Base-by-base conservation (phyloP, 1,140 invertebrate species). In the Diorhabda elongata region DNA sequence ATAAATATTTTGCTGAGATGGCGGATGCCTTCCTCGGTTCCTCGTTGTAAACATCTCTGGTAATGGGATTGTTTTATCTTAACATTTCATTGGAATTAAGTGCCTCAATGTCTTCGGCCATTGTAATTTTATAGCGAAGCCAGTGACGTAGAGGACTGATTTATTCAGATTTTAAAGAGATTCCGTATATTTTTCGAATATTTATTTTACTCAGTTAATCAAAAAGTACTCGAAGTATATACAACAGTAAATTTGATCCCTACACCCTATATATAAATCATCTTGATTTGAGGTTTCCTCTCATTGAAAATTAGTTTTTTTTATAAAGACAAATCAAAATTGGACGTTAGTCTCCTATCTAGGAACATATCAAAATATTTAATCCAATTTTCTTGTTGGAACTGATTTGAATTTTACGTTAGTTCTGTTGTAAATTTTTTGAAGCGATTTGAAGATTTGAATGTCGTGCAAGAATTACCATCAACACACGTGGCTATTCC, bases 51-150 rank as follows among this genome's bases (percentile, higher is more conserved):
- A 75, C 74, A 75, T 73, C 65, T 42, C 58, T 67, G 65, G 71
- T 75, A 75, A 75, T 75, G 74, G 72, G 72, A 75, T 75, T 75
- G 74, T 75, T 73, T 75, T 75, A 75, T 75, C 74, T 75, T 61
- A 64, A 67, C 67, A 67, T 75, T 73, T 73, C 74, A 75, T 73
- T 73, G 74, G 74, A 67, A 73, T 75, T 75, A 75, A 75, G 69
- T 73, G 72, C 70, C 65, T 67, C 65, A 60, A 47, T 67, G 65
- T 67, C 63, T 47, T 68, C 57, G 58, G 43, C 58, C 41, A 59
- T 67, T 3, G 58, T 41, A 67, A 58, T 67, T 59, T 67, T 52
- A 67, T 65, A n/a, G 64, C 52, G n/a, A 44, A n/a, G 42, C 6
- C 61, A 45, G 61, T 7, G 61, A 11, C 58, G 58, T 11, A 7